Conservation (phyloP, 92 coral and sea anemone genomes). For the Anthopleura xanthogrammica region DNA sequence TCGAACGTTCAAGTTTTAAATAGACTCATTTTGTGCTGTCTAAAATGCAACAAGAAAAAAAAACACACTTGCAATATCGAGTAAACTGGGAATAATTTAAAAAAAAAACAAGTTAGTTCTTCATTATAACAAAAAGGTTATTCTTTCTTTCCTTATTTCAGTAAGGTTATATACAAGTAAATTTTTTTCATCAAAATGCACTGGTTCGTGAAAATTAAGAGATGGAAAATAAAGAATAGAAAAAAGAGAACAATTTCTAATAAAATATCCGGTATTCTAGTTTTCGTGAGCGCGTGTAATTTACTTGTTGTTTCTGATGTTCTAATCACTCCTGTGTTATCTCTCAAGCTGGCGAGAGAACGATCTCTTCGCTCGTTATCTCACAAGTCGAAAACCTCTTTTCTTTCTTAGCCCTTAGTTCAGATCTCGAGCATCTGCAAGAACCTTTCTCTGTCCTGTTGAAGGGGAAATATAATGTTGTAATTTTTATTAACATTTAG, state of each 20-base stretch:
- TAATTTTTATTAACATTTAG: neutral
- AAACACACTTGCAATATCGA: no score
- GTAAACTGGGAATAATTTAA: neutral
- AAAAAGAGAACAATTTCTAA: neutral
- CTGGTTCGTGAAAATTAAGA: neutral
- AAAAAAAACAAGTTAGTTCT: no score
- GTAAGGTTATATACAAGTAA: neutral
- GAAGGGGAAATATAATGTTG: neutral
- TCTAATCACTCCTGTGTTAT: conserved; percentile 21
- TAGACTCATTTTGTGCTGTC: neutral
- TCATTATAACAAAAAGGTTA: no score
- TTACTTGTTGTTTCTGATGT: conserved; percentile 16
- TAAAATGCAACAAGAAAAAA: no score
- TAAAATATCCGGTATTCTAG: neutral
- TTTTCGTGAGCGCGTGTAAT: conserved; percentile 34
- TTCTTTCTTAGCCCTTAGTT: neutral
- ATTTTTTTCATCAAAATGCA: neutral
- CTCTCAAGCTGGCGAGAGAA: conserved; percentile 16
- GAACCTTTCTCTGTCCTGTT: conserved; percentile 5
- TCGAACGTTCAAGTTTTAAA: neutral
- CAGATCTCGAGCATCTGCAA: neutral
- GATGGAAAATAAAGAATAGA: neutral
- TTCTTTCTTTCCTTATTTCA: neutral
- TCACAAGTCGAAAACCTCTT: neutral
- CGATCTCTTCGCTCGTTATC: conserved; percentile 19